Base-by-base conservation (phyloP, 2,113 vertebrate species). In the Phrynosoma platyrhinos region DNA sequence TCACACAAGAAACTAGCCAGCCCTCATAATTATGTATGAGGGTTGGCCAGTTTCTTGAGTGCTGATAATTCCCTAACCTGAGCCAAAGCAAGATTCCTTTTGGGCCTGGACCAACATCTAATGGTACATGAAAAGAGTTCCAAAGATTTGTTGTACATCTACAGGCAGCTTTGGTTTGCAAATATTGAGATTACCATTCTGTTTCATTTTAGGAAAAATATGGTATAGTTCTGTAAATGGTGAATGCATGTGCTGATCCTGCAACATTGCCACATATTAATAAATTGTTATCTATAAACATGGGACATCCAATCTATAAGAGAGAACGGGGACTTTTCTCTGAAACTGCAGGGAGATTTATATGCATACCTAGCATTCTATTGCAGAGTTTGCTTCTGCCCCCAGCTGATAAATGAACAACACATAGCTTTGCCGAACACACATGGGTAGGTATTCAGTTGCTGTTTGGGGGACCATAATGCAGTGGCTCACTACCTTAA, bases 401-500 rank as follows among this genome's bases (percentile, higher is more conserved):
- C 58, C 40, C 0, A 58, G 3, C 58, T 82, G 79, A 69, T 83
- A 86, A 83, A 79, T 69, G 79, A 36, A 4, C 5, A 53, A 7
- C 5, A n/a, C 30, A 2, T 0, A 4, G 1, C 83, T 87, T 85
- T 92, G 13, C 84, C 4, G 3, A 58, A 93, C 3, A 93, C 91
- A 83, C 62, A 78, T 42, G 47, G 21, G 72, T 68, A 12, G 30
- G 84, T 86, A 85, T 95, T 94, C 75, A 12, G 4, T 89, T 86
- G 58, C 85, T 0, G 7, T 89, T 89, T 91, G 93, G 85, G 92
- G 91, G 16, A 32, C 40, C 82, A 64, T 90, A 91, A 74, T 27
- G 47, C 88, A 81, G 95, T 92, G 66, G 74, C 14, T 89, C 93
- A 80, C 91, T 79, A 92, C 82, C 89, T 91, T 84, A 91, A 94